Conservation (phyloP, 2,888 invertebrate genomes). For the Gandaritis pyraliata region DNA sequence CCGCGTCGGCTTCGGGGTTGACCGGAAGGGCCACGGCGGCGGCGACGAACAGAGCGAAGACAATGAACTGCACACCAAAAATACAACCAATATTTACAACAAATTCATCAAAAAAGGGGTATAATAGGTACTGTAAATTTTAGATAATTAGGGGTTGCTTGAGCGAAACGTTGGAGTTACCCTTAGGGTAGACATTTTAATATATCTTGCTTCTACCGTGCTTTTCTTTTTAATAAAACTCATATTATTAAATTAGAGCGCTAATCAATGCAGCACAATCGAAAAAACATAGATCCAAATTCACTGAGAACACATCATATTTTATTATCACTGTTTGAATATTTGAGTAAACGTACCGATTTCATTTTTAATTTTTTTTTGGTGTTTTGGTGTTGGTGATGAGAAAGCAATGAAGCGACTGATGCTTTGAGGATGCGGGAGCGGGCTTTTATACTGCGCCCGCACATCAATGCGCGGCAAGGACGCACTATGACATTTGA, state of each 20-base stretch:
- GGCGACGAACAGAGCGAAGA: conserved; percentile 64
- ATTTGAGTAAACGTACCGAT: conserved; percentile 68
- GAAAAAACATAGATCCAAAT: not conserved
- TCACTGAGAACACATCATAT: conserved; percentile 13
- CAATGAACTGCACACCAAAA: conserved; percentile 67
- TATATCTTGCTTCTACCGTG: no score
- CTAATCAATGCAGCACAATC: no score
- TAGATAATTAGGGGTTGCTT: no score
- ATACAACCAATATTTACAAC: not conserved
- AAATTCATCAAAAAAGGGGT: no score
- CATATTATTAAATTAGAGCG: no score
- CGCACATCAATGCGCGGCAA: conserved; percentile 58
- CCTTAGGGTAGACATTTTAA: no score
- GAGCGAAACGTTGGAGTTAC: no score
- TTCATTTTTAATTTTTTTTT: conserved; percentile 69
- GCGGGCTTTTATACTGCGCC: conserved; percentile 64
- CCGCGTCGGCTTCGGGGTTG: conserved; percentile 56
- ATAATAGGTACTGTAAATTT: no score
- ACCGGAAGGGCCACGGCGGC: conserved; percentile 61
- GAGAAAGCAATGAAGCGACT: conserved; percentile 69
- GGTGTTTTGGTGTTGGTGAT: conserved; percentile 53
- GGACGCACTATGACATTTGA: conserved; percentile 80
- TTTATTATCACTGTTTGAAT: conserved; percentile 6
- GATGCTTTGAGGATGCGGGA: conserved; percentile 60
- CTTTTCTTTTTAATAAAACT: no score